Evolutionary conservation across 1,140 invertebrate genomes (phyloP), one percentile per base, ranked within the genome.

Genomic region (Diploscapter pachys): DNA sequence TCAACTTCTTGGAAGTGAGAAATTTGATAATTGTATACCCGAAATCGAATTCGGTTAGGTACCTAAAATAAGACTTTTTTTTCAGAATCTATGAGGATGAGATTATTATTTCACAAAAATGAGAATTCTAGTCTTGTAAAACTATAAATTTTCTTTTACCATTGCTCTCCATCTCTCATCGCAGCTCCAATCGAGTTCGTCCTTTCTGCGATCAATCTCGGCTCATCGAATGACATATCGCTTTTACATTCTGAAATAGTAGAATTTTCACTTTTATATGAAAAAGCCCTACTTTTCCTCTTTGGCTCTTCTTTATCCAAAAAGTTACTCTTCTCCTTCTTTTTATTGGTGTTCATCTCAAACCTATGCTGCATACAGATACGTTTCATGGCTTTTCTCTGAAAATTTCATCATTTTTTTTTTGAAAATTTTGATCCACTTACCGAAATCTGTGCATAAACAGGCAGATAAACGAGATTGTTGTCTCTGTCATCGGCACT

Each of bases 361-460:
- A 11, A 31, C 52, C 49, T 68, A 11, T 68, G 66, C 57, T 68
- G 66, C 5, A 52, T 6, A 68, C 66, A 68, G 11, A 68, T n/a
- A 5, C 66, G 9, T 52, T 68, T 68, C 66, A 68, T 68, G 9
- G 66, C 66, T 55, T 68, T 68, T 53, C 66, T 50, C 66, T 68
- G 48, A 9, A 53, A 68, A 53, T 55, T 55, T 8, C 63, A 13
- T 65, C 31, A 52, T 52, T 68, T 48, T 8, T 52, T 52, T 6
- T 52, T 52, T 11, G 52, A 48, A 64, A 31, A 31, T 31, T 31
- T 31, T 31, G 13, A 64, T 9, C 8, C 6, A 54, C 6, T 53
- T 68, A 68, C 66, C 48, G 66, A 68, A 6, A 68, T 68, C 48
- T 68, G 66, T 13, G 66, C 66, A 53, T n/a, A 68, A 6, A 68